phyloP scores from a whole-genome alignment of 2,888 invertebrate genomes.

The Masnerella sp. region DNA sequence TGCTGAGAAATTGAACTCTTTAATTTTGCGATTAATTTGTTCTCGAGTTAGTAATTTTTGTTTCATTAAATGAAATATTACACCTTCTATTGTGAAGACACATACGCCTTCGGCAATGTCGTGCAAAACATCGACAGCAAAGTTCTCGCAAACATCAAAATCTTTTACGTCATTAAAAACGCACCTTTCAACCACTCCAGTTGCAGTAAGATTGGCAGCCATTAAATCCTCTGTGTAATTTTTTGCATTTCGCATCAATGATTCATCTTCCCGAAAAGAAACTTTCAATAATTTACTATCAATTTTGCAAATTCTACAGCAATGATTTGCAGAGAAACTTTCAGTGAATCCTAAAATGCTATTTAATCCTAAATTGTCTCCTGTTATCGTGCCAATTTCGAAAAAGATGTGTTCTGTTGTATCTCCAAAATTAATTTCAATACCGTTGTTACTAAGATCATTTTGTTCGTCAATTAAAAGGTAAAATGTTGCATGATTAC shows the following conservation, averaged over 20 bases:
- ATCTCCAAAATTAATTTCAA: background rate
- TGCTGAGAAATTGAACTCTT: background rate
- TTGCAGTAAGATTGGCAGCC: background rate
- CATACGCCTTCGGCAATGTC: conserved; percentile 31
- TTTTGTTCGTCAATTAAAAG: background rate
- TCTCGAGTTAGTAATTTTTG: background rate
- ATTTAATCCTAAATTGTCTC: conserved; percentile 1
- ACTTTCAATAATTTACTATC: background rate
- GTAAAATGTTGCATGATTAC: background rate
- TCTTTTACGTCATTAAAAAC: conserved; percentile 6
- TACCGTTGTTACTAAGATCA: background rate
- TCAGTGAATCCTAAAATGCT: conserved; percentile 4
- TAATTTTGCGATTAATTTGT: conserved; percentile 18
- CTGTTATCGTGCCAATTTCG: background rate
- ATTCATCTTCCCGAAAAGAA: background rate
- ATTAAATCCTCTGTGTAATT: background rate
- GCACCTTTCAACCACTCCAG: conserved; percentile 13
- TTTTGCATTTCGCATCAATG: background rate
- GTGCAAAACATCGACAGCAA: conserved; percentile 26
- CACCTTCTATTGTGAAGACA: conserved; percentile 8
- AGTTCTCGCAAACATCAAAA: conserved; percentile 12
- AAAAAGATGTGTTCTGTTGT: background rate
- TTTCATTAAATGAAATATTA: background rate
- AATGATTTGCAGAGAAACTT: background rate
- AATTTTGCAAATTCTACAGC: background rate